These are phyloP conservation scores for Triplophysa tibetana DNA, from an alignment of 2,113 vertebrate genomes.

Conservation along the genomic window DNA sequence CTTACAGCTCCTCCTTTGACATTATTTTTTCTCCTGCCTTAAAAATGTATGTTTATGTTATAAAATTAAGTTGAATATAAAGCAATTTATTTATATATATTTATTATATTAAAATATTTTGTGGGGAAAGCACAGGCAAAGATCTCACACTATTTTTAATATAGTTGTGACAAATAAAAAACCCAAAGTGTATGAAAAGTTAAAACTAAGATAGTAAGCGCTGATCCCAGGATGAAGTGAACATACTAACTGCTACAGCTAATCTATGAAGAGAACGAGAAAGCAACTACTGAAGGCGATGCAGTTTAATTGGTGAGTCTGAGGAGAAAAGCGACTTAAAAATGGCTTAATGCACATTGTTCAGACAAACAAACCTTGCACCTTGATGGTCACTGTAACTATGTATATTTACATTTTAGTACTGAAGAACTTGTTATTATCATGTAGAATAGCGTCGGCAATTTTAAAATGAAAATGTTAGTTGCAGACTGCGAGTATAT, in stretches of 20 bases:
- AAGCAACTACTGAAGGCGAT: conserved; percentile 25
- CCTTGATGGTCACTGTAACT: not conserved
- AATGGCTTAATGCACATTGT: not conserved
- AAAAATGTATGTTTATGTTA: too few species aligned
- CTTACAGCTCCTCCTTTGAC: too few species aligned
- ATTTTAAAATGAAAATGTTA: too few species aligned
- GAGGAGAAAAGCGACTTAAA: not conserved
- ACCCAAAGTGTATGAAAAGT: not conserved
- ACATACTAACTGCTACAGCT: conserved; percentile 7
- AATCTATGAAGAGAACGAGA: conserved; percentile 22
- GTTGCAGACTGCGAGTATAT: not conserved
- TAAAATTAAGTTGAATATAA: too few species aligned
- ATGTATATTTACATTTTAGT: not conserved
- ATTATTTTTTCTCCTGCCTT: too few species aligned
- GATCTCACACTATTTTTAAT: not conserved
- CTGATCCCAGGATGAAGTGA: conserved; percentile 8
- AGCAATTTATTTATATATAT: too few species aligned
- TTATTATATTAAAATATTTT: too few species aligned
- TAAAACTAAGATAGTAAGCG: conserved; percentile 1
- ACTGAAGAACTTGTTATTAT: not conserved
- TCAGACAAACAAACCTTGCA: not conserved
- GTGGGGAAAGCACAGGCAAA: not conserved
- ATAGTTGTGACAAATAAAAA: too few species aligned
- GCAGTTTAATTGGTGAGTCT: conserved; percentile 29
- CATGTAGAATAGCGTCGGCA: not conserved